Percentiles rank a stretch among this genome's conserved stretches.
phyloP scores from a whole-genome alignment of 2,888 invertebrate genomes.

The Drosophila fungiperda region DNA sequence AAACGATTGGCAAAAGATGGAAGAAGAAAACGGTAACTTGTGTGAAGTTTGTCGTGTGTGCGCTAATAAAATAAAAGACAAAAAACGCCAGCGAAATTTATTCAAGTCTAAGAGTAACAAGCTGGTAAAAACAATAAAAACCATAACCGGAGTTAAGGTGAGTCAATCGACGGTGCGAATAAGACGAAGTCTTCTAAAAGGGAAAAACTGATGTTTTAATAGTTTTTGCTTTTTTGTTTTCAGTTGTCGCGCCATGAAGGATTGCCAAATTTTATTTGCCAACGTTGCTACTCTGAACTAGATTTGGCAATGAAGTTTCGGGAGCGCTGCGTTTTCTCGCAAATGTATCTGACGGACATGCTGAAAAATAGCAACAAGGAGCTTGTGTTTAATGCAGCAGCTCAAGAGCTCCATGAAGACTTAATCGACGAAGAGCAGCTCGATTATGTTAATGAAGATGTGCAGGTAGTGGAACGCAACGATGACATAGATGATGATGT shows the following conservation, averaged over 20 bases:
- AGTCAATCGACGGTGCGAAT: not conserved
- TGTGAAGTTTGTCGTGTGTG: slow-evolving; percentile 59
- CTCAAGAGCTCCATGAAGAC: slow-evolving; percentile 49
- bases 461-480: not conserved
- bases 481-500: not conserved
- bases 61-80: slow-evolving; percentile 69
- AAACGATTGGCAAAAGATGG: slow-evolving; percentile 15
- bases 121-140: slow-evolving; percentile 39
- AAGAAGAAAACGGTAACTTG: slow-evolving; percentile 22
- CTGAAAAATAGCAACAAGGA: slow-evolving; percentile 19
- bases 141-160: slow-evolving; percentile 70
- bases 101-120: slow-evolving; percentile 57
- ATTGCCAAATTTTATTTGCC: slow-evolving; percentile 58
- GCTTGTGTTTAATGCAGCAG: not conserved
- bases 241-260: slow-evolving; percentile 42
- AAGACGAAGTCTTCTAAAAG: not conserved
- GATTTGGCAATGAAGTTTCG: slow-evolving; percentile 70
- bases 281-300: slow-evolving; percentile 62
- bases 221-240: not conserved
- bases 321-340: slow-evolving; percentile 70
- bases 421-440: slow-evolving; percentile 58
- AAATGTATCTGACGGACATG: slow-evolving; percentile 57
- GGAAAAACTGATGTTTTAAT: not conserved
- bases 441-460: slow-evolving; percentile 19
- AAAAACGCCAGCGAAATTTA: slow-evolving; percentile 51